Evolutionary conservation across 2,888 invertebrate genomes (phyloP), one percentile per base, ranked within the genome.

Genomic region (Branchipolynoe longqiensis): DNA sequence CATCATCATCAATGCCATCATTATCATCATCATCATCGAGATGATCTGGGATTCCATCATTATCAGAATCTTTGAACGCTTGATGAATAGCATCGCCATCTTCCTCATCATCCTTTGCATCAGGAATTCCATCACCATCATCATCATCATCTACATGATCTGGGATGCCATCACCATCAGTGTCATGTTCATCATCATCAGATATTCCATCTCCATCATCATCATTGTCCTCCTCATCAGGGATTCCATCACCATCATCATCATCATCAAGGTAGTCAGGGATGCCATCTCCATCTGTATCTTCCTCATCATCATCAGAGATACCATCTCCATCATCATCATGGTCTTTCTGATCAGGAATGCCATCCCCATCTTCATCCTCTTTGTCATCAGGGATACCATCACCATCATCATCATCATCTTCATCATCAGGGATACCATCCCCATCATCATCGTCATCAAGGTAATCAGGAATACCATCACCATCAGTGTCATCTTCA

Each of bases 311-410:
- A 85, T 91, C 89, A 85, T 87, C 83, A 69, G 83, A 69, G 25
- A 83, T 83, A 22, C 93, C 92, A 87, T 93, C 92, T 22, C 92
- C 91, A 86, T 93, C 92, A 18, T 88, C 88, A 83, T 92, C 92
- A 6, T 81, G 28, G 62, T 87, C 86, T 6, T 74, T 41, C 22
- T 40, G 1, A 69, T 85, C 85, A 41, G 90, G 90, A 1, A 90
- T 89, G 22, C 87, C 88, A 62, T 87, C 87, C 48, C 82, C 82
- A 59, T 85, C 85, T 12, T 78, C 73, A 82, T 90, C 90, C 12
- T 85, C 82, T 58, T 62, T 41, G 81, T 81, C 28, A 82, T 90
- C 90, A n/a, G 89, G 90, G 84, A 90, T 90, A 18, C 89, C 89
- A 82, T 89, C 88, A 48, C 85, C 86, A 58, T 87, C 86, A 54